Base-by-base conservation (phyloP, 2,888 invertebrate genomes). In the Nomada fucata region DNA sequence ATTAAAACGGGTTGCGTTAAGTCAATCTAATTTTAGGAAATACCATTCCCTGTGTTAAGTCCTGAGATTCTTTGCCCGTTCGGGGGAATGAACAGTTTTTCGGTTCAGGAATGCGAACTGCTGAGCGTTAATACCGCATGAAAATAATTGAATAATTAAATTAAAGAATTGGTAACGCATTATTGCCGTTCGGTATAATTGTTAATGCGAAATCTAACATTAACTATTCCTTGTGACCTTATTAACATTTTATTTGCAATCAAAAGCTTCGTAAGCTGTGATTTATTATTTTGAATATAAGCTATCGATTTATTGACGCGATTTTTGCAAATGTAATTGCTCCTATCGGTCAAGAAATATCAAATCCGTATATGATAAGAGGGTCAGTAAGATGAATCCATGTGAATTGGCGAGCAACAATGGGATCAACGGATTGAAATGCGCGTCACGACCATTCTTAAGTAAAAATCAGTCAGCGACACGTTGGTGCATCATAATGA, bases 401-500 rank as follows among this genome's bases (percentile, higher is more conserved):
- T 52, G n/a, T 47, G 67, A 36, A 36, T 26, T 26, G 20, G 47
- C n/a, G 23, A 68, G 52, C 67, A 44, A 52, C 80, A 79, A 79
- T 71, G 74, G 65, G 79, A 80, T 82, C 61, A 59, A 59, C 55
- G 29, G 36, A 61, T 75, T 61, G 59, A 60, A 83, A 80, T 80
- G 73, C 83, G 20, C 53, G 78, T 20, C 74, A 73, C 70, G 71
- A 44, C 64, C 50, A 71, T 68, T 67, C 57, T 80, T 64, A 70
- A 79, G 79, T 71, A 86, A 86, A 75, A 82, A 79, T 82, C 70
- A 79, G 63, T 29, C 76, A 55, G 77, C 71, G 61, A 64, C 76
- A 72, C 65, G 76, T 47, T 64, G 71, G 13, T 72, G 85, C 82
- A 85, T 82, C 64, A 64, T 68, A 87, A 86, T 80, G 82, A 87